Conservation (phyloP, 37 sponge, comb jelly and placozoan genomes). For the Hormiphora californensis region DNA sequence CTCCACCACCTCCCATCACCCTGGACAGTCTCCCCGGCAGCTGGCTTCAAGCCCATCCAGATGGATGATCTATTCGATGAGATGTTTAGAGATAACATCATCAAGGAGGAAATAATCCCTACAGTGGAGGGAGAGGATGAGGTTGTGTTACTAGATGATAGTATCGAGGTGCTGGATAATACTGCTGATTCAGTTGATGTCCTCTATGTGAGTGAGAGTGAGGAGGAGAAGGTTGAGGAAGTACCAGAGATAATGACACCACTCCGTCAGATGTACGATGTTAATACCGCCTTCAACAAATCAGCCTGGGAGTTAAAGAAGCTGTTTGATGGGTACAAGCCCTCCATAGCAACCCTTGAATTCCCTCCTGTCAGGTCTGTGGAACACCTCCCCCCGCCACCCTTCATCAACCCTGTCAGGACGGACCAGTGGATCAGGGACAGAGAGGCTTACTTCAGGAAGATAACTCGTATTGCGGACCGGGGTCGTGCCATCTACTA, state of each 20-base stretch:
- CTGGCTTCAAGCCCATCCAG: neutral
- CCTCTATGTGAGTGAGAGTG: constrained; percentile 39
- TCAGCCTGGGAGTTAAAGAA: neutral
- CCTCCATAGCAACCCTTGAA: neutral
- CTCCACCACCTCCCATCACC: too few species aligned
- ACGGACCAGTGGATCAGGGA: constrained; percentile 4
- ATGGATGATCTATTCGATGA: neutral
- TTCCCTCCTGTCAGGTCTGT: neutral
- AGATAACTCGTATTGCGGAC: neutral
- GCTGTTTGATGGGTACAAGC: neutral
- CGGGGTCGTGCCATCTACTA: neutral
- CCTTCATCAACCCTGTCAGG: neutral
- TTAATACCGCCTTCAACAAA: constrained; percentile 1
- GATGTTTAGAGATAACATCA: neutral
- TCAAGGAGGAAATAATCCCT: neutral
- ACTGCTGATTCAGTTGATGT: constrained; percentile 18
- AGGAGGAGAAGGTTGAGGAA: neutral
- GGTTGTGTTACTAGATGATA: neutral
- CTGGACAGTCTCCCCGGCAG: neutral
- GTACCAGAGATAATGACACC: neutral
- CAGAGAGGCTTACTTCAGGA: neutral
- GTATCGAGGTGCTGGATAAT: constrained; percentile 6
- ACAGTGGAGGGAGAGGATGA: neutral
- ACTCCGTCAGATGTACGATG: constrained; percentile 6
- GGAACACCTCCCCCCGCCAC: too few species aligned